Evolutionary conservation across 2,888 invertebrate species (phyloP), one percentile per base, ranked within the genome.

Genomic region (Eurytoma adleriae): DNA sequence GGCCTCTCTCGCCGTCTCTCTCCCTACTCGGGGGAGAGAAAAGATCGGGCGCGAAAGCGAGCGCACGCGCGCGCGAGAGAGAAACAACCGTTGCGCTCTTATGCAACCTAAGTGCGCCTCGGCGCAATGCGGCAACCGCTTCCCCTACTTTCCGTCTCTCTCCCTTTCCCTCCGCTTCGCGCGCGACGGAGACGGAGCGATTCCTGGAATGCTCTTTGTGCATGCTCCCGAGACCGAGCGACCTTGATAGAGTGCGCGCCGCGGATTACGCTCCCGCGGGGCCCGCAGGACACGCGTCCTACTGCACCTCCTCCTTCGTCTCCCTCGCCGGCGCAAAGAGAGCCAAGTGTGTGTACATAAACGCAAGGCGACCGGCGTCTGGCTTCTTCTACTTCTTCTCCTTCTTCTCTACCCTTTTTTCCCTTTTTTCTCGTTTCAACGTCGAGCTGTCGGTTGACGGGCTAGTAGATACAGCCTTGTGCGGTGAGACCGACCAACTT

Each of bases 201-300:
- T 88, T 88, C 87, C 86, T 84, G 88, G 89, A 89, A 89, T 89
- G 87, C 88, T 88, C 88, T 89, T 89, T 88, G 88, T 89, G 86
- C 86, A 83, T 76, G 77, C 80, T 77, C 80, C 70, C 73, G 75
- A 80, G 83, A 84, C 85, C 80, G 78, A 84, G 83, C 86, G 86
- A 86, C 87, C 86, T 87, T 87, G 86, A 86, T 86, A 85, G 48
- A 74, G 82, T 40, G 83, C 67, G 24, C 67, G 73, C 57, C 57
- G 40, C 40, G 7, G 71, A 71, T 74, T 74, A 69, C 68, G 68
- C 64, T 56, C 27, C 27, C n/a, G 69, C 56, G 24, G 12, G 24
- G 20, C 56, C 30, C 57, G 61, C 79, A 70, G 73, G 78, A 71
- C 66, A 78, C 57, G 78, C 62, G 66, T n/a, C 27, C 67, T 40